Evolutionary conservation across 2,888 invertebrate genomes (phyloP).

Genomic region (Esperia sulphurella): DNA sequence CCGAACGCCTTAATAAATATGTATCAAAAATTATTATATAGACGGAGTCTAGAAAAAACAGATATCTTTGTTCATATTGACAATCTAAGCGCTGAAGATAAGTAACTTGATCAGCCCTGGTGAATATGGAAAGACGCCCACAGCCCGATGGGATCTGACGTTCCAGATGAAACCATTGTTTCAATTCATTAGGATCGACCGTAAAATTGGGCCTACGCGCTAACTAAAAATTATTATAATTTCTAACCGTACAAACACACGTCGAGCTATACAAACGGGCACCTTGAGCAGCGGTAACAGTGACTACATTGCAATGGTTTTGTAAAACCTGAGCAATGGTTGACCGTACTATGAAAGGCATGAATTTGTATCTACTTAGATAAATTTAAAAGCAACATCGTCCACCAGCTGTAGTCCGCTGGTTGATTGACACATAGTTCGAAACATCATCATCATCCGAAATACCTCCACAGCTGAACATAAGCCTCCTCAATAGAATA

Average conservation of each 20-base stretch:
- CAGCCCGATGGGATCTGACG: conserved; percentile 25
- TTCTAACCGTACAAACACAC: conserved; percentile 1
- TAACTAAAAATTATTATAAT: conserved; percentile 9
- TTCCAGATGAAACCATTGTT: conserved; percentile 31
- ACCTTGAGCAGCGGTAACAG: neutral
- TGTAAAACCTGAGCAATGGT: neutral
- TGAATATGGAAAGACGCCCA: conserved; percentile 18
- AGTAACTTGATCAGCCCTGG: conserved; percentile 14
- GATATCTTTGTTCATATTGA: too few species aligned
- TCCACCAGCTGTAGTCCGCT: too few species aligned
- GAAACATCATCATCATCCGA: too few species aligned
- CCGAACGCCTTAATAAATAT: too few species aligned
- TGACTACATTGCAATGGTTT: neutral
- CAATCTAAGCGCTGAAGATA: too few species aligned
- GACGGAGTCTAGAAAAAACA: too few species aligned
- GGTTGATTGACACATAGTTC: neutral
- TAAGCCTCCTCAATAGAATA: too few species aligned
- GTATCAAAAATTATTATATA: too few species aligned
- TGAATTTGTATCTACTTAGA: too few species aligned
- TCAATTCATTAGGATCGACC: conserved; percentile 29
- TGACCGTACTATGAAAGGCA: too few species aligned
- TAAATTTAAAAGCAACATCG: too few species aligned
- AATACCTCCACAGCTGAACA: too few species aligned
- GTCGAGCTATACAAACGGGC: neutral
- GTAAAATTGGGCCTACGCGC: conserved; percentile 30